Conservation (phyloP, 2,113 vertebrate genomes). For the Cynoglossus semilaevis region DNA sequence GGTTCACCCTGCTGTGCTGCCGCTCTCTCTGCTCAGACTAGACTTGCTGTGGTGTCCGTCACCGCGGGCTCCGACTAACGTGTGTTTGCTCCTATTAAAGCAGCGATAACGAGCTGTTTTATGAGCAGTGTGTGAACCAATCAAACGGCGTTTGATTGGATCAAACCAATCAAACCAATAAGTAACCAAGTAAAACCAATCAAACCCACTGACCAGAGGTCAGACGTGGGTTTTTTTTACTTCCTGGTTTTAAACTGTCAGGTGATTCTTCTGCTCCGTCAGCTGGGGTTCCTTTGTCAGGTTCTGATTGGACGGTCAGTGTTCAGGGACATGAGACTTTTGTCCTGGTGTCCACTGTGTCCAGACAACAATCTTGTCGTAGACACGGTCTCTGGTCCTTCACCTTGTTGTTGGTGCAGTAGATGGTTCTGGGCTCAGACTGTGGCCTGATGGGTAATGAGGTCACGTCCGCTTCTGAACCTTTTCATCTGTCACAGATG, state of each 20-base stretch:
- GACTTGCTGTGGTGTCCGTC: slow-evolving; percentile 12
- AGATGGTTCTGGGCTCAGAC: slow-evolving; percentile 25
- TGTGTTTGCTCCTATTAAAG: slow-evolving; percentile 1
- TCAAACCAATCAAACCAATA: too few relatives aligned
- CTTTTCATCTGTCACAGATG: slow-evolving; percentile 12
- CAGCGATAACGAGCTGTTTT: slow-evolving; percentile 17
- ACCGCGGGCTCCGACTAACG: slow-evolving; percentile 4
- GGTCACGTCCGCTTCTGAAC: slow-evolving; percentile 10
- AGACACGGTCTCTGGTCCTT: slow-evolving; percentile 22
- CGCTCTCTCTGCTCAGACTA: slow-evolving; percentile 14
- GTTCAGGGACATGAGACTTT: slow-evolving; percentile 9
- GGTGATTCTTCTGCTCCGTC: slow-evolving; percentile 38
- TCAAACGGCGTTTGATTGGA: too few relatives aligned
- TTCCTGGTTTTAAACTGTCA: too few relatives aligned
- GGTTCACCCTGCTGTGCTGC: slow-evolving; percentile 25
- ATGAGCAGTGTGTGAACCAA: not conserved
- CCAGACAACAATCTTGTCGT: slow-evolving; percentile 6
- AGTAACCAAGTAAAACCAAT: too few relatives aligned
- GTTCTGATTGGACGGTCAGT: slow-evolving; percentile 4
- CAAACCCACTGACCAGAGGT: too few relatives aligned
- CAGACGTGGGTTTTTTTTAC: too few relatives aligned
- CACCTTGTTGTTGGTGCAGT: slow-evolving; percentile 25
- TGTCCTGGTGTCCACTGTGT: slow-evolving; percentile 1
- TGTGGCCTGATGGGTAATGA: slow-evolving; percentile 26
- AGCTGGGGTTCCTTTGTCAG: slow-evolving; percentile 21